Evolutionary conservation across 2,888 invertebrate species (phyloP), one percentile per base, ranked within the genome.

Genomic region (Bembecia ichneumoniformis): DNA sequence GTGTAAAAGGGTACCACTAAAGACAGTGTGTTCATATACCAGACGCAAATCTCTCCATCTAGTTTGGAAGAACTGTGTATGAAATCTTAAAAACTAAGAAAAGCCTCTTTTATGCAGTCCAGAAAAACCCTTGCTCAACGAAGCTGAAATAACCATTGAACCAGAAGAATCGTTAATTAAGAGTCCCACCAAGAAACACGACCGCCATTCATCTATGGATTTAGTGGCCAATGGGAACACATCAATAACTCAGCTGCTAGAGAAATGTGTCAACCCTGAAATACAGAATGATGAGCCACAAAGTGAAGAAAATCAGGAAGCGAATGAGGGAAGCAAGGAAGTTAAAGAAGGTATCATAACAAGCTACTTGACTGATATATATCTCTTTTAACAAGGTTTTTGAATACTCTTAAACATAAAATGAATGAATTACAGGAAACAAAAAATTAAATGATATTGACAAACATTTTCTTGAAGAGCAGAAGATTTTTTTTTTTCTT

Each of bases 171-270:
- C 56, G 3, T 51, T 64, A 0, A 51, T 71, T 0, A 74, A 74
- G 55, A 73, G 71, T 50, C 71, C 79, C 0, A 47, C 54, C 0
- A 80, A 83, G 61, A 82, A 84, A 46, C 88, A 88, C 57, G 77
- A 70, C 0, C 72, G 88, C 0, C 88, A 88, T 51, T 88, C 87
- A 0, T 87, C 87, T 1, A 88, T 88, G 88, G 88, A 88, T 61
- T 63, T 88, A 9, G 84, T 83, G 0, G 65, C 68, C 2, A 74
- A 63, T 28, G 78, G 68, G 2, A 84, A 82, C 68, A 72, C 76
- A 0, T 77, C 86, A 36, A 87, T 88, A 36, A 72, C 82, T 1
- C 86, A 86, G 56, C 67, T 88, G 50, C 58, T 88, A 45, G 87
- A 88, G 69, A 84, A 87, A 52, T 87, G 87, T 52, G 87, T 88